Conservation (phyloP, 2,113 vertebrate genomes). For the Synchiropus splendidus region DNA sequence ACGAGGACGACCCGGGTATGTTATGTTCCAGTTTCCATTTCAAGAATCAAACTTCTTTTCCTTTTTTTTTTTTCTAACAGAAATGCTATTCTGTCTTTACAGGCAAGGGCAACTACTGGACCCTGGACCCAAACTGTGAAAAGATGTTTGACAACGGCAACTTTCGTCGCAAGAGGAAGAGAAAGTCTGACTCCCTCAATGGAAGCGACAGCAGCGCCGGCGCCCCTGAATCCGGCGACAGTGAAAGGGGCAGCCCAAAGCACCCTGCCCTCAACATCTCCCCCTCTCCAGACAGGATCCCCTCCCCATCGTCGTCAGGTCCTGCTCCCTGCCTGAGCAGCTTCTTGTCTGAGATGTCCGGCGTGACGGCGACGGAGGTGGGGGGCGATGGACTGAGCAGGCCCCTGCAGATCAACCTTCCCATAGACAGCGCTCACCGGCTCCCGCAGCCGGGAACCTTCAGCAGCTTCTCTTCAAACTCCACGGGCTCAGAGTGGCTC, state of each 20-base stretch:
- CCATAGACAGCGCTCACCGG: conserved; percentile 73
- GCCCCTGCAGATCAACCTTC: conserved; percentile 69
- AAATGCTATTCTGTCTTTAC: conserved; percentile 1
- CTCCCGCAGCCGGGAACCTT: conserved; percentile 73
- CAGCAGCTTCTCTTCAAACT: conserved; percentile 74
- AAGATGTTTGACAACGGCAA: conserved; percentile 99
- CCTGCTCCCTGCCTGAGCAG: conserved; percentile 76
- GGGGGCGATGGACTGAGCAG: conserved; percentile 68
- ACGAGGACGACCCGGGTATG: conserved; percentile 96
- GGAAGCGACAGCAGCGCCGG: conserved; percentile 43
- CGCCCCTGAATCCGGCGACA: conserved; percentile 72
- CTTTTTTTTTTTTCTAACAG: neutral
- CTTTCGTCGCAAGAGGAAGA: conserved; percentile 96
- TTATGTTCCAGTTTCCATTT: too few relatives aligned
- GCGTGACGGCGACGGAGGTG: conserved; percentile 66
- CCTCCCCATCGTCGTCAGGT: conserved; percentile 62
- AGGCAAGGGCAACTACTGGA: conserved; percentile 99
- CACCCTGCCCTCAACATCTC: conserved; percentile 61
- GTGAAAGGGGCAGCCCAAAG: conserved; percentile 67
- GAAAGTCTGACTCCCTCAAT: conserved; percentile 78
- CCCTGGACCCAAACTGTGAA: conserved; percentile 95
- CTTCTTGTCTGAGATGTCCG: conserved; percentile 90
- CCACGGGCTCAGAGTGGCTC: conserved; percentile 66
- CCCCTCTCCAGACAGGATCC: conserved; percentile 70
- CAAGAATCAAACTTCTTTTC: neutral